Evolutionary conservation across 2,113 vertebrate species (phyloP).

Genomic region (Engraulis encrasicolus): DNA sequence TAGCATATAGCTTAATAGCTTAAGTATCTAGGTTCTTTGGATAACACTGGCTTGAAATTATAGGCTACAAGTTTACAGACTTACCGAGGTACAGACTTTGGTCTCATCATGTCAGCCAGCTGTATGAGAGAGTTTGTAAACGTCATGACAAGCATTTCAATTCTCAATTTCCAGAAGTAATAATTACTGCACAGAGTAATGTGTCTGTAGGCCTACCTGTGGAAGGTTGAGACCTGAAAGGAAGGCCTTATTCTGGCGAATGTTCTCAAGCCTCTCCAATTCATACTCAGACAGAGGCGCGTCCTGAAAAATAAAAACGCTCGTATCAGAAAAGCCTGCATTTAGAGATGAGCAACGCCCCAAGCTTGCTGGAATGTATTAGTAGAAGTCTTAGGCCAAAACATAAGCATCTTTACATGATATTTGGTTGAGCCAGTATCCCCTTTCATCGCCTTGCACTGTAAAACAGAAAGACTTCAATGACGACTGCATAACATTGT

Average conservation of each 20-base stretch:
- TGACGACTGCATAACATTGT: no score
- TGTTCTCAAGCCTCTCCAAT: conserved; percentile 71
- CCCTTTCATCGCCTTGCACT: no score
- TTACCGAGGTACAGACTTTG: conserved; percentile 53
- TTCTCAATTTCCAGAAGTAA: neutral
- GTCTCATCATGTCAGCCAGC: conserved; percentile 60
- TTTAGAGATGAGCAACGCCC: no score
- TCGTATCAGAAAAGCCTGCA: no score
- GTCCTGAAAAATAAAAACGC: no score
- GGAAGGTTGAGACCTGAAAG: conserved; percentile 66
- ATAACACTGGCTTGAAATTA: neutral
- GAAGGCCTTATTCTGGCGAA: conserved; percentile 69
- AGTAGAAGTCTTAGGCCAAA: no score
- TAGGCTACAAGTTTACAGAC: conserved; percentile 64
- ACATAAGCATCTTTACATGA: no score
- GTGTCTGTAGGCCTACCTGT: conserved; percentile 58
- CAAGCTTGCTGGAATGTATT: no score
- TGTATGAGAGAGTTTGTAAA: conserved; percentile 38
- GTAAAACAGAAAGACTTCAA: no score
- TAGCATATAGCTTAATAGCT: no score
- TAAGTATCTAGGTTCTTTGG: no score
- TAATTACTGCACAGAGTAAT: neutral
- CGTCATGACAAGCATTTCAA: neutral
- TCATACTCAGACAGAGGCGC: conserved; percentile 67
- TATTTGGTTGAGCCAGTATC: no score